These are phyloP conservation scores for Bubo blakistoni DNA, from an alignment of 2,113 vertebrate species.

Conservation along the genomic window DNA sequence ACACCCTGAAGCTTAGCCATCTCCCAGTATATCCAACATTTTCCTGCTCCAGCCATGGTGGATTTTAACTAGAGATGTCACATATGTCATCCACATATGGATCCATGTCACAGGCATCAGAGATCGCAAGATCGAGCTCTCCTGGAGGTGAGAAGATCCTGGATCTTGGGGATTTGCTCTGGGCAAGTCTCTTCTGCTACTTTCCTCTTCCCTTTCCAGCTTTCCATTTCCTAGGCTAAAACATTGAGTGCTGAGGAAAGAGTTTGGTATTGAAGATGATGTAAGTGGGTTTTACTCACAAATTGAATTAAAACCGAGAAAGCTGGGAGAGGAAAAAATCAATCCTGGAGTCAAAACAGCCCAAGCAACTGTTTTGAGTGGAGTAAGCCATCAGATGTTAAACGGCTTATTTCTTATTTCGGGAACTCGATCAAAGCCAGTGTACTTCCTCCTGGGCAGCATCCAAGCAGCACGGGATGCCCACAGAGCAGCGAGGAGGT, in stretches of 20 bases:
- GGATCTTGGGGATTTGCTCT: background rate
- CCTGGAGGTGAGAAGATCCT: background rate
- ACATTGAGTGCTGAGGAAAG: background rate
- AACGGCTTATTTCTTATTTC: background rate
- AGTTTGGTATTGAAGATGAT: background rate
- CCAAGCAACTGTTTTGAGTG: background rate
- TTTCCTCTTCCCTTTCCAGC: background rate
- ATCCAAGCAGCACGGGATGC: background rate
- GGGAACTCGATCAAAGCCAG: background rate
- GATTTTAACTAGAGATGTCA: background rate
- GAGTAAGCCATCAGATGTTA: background rate
- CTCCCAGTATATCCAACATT: background rate
- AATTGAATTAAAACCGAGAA: background rate
- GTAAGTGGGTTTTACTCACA: background rate
- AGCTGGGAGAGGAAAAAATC: background rate
- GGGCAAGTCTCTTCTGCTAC: background rate
- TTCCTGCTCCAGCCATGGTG: background rate
- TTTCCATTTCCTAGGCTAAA: background rate
- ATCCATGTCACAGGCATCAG: background rate
- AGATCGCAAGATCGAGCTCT: background rate
- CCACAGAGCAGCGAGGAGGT: background rate
- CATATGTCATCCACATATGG: too few species aligned
- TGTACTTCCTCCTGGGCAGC: background rate
- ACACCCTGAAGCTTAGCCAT: background rate
- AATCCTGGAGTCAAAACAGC: background rate